These are phyloP conservation scores for Alouatta palliata DNA, from an alignment of 2,113 vertebrate species.

Conservation along the genomic window DNA sequence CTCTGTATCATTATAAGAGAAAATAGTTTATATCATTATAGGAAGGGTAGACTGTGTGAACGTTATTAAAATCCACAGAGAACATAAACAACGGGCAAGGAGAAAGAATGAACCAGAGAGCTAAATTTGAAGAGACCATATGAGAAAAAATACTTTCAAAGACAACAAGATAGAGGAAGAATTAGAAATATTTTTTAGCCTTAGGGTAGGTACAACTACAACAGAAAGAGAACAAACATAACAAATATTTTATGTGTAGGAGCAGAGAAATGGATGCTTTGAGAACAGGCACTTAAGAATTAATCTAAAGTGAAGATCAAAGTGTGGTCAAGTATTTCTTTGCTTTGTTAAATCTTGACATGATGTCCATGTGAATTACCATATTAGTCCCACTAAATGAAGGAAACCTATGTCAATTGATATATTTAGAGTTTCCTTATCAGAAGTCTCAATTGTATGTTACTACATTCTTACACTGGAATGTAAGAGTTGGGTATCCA, in stretches of 20 bases:
- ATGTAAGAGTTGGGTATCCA: not conserved
- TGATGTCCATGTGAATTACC: not conserved
- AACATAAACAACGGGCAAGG: not conserved
- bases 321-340: not conserved
- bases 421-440: not conserved
- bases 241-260: not conserved
- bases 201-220: not conserved
- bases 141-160: not conserved
- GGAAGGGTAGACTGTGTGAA: not conserved
- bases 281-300: not conserved
- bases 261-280: not conserved
- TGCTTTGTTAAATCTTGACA: not conserved
- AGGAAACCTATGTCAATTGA: not conserved
- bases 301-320: not conserved
- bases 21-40: not conserved
- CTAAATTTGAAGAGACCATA: not conserved
- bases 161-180: not conserved
- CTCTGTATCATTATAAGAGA: not conserved
- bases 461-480: not conserved
- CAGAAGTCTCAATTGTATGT: not conserved
- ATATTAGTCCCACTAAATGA: not conserved
- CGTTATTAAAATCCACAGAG: not conserved
- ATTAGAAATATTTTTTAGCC: not conserved
- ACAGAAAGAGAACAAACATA: not conserved
- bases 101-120: not conserved